A percentile compares a stretch with the other conserved stretches of the same genome.
phyloP scores from a whole-genome alignment of 1,140 invertebrate genomes.

The Euwallacea similis region DNA sequence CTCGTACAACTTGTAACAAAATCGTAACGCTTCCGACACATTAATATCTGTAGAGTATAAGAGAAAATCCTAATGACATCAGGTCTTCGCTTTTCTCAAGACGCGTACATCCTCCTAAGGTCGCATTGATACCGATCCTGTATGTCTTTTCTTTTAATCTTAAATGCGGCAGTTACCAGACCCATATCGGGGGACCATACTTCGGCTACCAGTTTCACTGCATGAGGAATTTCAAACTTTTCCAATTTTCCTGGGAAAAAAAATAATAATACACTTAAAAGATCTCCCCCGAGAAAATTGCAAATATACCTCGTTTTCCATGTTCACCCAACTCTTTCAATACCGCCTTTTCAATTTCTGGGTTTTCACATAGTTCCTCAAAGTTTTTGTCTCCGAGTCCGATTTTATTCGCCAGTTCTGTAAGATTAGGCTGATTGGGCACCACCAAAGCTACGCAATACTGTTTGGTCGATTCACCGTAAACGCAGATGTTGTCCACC shows the following conservation, averaged over 20 bases:
- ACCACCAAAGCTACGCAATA: constrained; percentile 91
- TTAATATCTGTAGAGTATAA: too few species aligned
- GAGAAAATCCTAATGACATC: not conserved
- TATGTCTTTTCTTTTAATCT: constrained; percentile 94
- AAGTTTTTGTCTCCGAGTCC: constrained; percentile 64
- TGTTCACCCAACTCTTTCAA: constrained; percentile 78
- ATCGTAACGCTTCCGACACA: too few species aligned
- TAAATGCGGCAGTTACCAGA: constrained; percentile 96
- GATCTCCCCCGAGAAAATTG: too few species aligned
- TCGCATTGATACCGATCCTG: constrained; percentile 88
- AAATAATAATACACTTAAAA: not conserved
- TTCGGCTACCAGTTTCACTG: constrained; percentile 83
- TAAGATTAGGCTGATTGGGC: constrained; percentile 74
- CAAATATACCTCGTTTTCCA: constrained; percentile 74
- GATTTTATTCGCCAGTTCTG: constrained; percentile 67
- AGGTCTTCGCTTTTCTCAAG: constrained; percentile 61
- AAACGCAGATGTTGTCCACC: constrained; percentile 96
- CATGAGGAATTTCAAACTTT: constrained; percentile 91
- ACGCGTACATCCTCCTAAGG: constrained; percentile 91
- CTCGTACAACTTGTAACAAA: too few species aligned
- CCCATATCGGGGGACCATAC: constrained; percentile 96
- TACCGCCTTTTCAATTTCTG: constrained; percentile 74
- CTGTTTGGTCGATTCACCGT: constrained; percentile 82
- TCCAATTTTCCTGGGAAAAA: constrained; percentile 71
- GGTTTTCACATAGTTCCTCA: constrained; percentile 74